Evolutionary conservation across 2,113 vertebrate species (phyloP), one percentile per base, ranked within the genome.

Genomic region (Xiphophorus couchianus): DNA sequence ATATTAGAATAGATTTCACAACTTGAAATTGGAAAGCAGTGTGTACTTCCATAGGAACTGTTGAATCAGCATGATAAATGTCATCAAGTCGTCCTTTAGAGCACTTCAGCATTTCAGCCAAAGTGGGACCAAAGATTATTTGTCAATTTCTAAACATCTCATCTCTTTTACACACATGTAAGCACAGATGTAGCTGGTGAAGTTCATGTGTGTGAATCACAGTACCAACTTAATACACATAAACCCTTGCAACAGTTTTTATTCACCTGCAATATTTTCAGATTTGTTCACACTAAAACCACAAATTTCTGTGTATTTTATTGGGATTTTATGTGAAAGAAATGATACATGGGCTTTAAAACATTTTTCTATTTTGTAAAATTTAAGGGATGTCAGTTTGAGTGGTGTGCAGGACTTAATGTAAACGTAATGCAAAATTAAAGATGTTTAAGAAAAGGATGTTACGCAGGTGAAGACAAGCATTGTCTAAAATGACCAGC

Each of bases 191-290:
- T 19, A 19, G 17, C 44, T 19, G 27, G 14, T 17, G 27, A 14
- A 10, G 69, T 58, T 22, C 66, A 89, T 86, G 90, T 75, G 89
- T 91, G 88, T 84, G 80, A 68, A 75, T 78, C 83, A 83, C 67
- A 74, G 19, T 60, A 44, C 33, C 71, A 69, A 63, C 25, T 27
- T 71, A 8, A 27, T 71, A 63, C 33, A 48, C 14, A 17, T 1
- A 19, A 8, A 35, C 15, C 17, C 44, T 48, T 48, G 44, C 44
- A 48, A 48, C 13, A 48, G 17, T 48, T 5, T 4, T 48, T 17
- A 19, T 19, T 19, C 10, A 2, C 25, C 8, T 58, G 51, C 22
- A n/a, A 11, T 25, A 11, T 25, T 58, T 58, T n/a, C 25, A 0
- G 22, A 58, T 58, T 58, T 58, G 25, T 1, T 58, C 22, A 58